phyloP scores from a whole-genome alignment of 2,797 vertebrate species.

The Pempheris klunzingeri region DNA sequence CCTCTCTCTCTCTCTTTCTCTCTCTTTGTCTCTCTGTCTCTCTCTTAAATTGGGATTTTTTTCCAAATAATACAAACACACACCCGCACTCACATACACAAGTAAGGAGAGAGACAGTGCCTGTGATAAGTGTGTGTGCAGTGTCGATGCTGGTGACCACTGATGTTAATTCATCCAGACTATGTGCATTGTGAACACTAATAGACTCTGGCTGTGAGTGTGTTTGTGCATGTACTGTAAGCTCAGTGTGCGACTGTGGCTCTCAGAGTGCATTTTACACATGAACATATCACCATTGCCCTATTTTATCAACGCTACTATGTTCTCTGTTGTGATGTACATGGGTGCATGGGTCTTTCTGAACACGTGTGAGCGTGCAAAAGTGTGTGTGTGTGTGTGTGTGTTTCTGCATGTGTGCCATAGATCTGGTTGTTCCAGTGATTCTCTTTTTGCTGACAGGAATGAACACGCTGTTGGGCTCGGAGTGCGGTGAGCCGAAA shows the following conservation, averaged over 20 bases:
- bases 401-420: conserved; percentile 24
- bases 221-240: conserved; percentile 61
- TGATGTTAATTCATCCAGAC: conserved; percentile 74
- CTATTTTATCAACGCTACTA: conserved; percentile 41
- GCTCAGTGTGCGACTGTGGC: conserved; percentile 26
- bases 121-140: conserved; percentile 53
- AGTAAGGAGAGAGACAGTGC: conserved; percentile 23
- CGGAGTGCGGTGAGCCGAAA: conserved; percentile 70
- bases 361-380: conserved; percentile 7
- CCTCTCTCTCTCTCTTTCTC: background rate
- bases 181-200: conserved; percentile 69
- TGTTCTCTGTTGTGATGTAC: conserved; percentile 31
- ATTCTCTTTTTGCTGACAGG: conserved; percentile 80
- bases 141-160: conserved; percentile 54
- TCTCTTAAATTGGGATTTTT: conserved; percentile 4
- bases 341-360: conserved; percentile 9
- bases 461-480: conserved; percentile 74
- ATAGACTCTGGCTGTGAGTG: conserved; percentile 71
- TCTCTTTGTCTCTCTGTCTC: conserved; percentile 12
- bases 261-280: conserved; percentile 49
- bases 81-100: background rate
- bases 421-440: conserved; percentile 69
- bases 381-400: conserved; percentile 21
- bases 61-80: conserved; percentile 19
- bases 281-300: conserved; percentile 35